A percentile compares a stretch with the other conserved stretches of the same genome.
phyloP scores from a whole-genome alignment of 2,113 vertebrate species.

The Barnardius zonarius region DNA sequence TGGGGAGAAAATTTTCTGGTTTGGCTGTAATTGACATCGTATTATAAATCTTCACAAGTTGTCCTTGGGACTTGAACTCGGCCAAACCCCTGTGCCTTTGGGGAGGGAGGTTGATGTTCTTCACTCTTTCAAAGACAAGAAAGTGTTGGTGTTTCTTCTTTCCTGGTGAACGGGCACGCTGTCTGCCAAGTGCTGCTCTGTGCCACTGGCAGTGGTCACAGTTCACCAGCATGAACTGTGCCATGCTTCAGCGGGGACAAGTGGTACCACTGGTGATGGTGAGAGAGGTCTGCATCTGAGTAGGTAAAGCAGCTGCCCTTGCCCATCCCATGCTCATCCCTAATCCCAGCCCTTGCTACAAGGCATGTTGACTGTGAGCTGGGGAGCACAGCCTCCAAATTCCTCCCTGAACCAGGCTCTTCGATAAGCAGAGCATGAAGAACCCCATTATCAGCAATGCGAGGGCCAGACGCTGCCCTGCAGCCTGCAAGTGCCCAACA shows the following conservation, averaged over 20 bases:
- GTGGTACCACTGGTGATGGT: too few relatives aligned
- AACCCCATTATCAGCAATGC: rapidly evolving
- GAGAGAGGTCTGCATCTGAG: not conserved
- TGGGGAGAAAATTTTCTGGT: not conserved
- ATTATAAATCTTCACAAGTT: not conserved
- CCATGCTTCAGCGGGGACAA: not conserved
- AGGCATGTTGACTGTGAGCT: rapidly evolving
- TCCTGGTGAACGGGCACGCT: not conserved
- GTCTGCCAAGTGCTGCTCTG: not conserved
- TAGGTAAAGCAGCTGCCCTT: not conserved
- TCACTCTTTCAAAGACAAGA: not conserved
- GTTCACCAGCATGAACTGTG: rapidly evolving
- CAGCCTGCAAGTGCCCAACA: not conserved
- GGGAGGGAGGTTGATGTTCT: rapidly evolving
- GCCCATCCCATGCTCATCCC: rapidly evolving
- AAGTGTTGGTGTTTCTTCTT: not conserved
- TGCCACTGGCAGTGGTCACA: rapidly evolving
- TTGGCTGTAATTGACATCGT: not conserved
- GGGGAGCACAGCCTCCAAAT: not conserved
- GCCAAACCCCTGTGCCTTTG: not conserved
- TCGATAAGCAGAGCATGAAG: not conserved
- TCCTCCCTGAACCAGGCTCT: not conserved
- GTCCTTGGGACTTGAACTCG: not conserved
- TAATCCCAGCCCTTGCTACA: not conserved
- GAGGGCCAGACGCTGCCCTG: not conserved